These are phyloP conservation scores for Mayetiola destructor DNA, from an alignment of 2,888 invertebrate genomes.

Conservation along the genomic window DNA sequence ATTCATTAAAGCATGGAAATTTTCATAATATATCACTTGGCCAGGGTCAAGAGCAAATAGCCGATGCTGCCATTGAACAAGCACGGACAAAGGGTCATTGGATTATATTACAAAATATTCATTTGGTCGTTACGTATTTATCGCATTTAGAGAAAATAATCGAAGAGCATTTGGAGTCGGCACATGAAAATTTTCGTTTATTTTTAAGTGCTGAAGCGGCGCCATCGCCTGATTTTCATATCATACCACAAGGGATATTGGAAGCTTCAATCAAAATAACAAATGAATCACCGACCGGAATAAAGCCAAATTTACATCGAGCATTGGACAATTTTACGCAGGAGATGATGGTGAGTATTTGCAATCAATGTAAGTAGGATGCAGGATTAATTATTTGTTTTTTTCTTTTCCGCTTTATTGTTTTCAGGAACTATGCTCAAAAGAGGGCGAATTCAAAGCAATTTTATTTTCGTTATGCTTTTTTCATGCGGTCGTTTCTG, in stretches of 20 bases:
- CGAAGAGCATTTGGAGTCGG: constrained; percentile 61
- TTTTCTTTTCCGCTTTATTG: background rate
- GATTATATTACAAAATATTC: constrained; percentile 89
- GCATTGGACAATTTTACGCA: constrained; percentile 42
- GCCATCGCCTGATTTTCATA: constrained; percentile 47
- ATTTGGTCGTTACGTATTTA: constrained; percentile 83
- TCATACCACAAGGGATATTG: constrained; percentile 71
- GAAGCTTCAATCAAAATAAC: constrained; percentile 92
- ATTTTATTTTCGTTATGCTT: constrained; percentile 84
- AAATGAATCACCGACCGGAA: constrained; percentile 90
- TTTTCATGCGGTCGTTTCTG: constrained; percentile 88
- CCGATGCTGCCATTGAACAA: constrained; percentile 68
- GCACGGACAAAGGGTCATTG: constrained; percentile 69
- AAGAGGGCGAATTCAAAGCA: constrained; percentile 86
- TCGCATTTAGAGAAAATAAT: constrained; percentile 77
- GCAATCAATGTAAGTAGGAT: background rate
- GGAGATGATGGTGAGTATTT: background rate
- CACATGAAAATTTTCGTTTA: constrained; percentile 47
- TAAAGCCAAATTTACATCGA: constrained; percentile 89
- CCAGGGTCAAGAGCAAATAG: constrained; percentile 86
- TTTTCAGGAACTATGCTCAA: constrained; percentile 69
- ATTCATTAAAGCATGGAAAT: constrained; percentile 60
- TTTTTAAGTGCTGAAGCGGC: constrained; percentile 87
- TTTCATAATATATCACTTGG: constrained; percentile 88
- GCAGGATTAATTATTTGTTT: background rate